A percentile compares a stretch with the other conserved stretches of the same genome.
phyloP scores from a whole-genome alignment of 2,113 vertebrate genomes.

The Nesogale talazaci region DNA sequence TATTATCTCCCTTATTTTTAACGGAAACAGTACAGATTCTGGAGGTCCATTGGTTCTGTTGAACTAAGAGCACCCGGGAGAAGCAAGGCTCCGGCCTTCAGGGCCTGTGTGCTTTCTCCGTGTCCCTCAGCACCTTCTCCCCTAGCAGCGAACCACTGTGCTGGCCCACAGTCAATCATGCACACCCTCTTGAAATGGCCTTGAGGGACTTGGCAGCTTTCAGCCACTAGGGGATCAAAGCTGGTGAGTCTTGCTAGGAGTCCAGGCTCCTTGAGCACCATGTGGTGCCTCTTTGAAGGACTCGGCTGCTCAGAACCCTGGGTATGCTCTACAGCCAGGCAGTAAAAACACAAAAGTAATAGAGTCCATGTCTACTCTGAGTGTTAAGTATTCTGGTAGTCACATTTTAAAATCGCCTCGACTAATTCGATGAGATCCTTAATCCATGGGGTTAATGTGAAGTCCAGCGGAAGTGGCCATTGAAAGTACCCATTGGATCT shows the following conservation, averaged over 20 bases:
- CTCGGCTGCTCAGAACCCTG: not conserved
- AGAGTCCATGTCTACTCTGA: not conserved
- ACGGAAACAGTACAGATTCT: not conserved
- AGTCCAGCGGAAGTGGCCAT: not conserved
- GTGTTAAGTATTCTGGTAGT: not conserved
- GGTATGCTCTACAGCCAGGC: not conserved
- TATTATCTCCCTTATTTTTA: not conserved
- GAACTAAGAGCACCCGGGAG: not conserved
- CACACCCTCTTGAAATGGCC: not conserved
- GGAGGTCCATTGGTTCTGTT: not conserved
- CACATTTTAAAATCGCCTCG: not conserved
- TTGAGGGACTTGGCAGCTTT: not conserved
- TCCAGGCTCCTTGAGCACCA: not conserved
- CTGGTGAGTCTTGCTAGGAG: not conserved
- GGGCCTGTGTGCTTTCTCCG: not conserved
- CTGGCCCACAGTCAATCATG: not conserved
- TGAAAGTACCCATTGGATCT: not conserved
- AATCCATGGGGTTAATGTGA: not conserved
- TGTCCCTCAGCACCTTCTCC: rapidly evolving
- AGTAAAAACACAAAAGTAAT: not conserved
- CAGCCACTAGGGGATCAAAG: not conserved
- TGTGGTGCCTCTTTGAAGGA: not conserved
- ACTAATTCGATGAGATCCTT: not conserved
- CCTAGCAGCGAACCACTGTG: not conserved
- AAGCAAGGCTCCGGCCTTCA: not conserved